Conservation (phyloP, 2,888 invertebrate genomes). For the Cerceris ruficornis region DNA sequence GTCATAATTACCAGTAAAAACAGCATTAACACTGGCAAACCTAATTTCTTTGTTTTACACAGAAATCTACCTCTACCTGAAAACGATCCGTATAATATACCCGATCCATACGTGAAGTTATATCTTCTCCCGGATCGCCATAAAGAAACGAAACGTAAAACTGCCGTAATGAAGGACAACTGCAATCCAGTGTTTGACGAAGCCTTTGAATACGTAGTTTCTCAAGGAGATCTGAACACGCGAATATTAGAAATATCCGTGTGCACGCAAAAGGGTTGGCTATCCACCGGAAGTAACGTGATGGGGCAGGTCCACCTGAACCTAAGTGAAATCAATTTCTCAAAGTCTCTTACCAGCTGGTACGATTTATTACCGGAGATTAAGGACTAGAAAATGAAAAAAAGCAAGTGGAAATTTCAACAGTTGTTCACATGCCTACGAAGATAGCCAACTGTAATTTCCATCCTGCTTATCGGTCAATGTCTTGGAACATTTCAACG, state of each 20-base stretch:
- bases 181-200: slow-evolving; percentile 96
- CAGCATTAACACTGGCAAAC: too few species aligned
- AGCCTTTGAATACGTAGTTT: slow-evolving; percentile 94
- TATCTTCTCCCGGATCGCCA: slow-evolving; percentile 92
- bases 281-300: slow-evolving; percentile 90
- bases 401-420: slow-evolving; percentile 59
- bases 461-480: slow-evolving; percentile 22
- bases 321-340: slow-evolving; percentile 86
- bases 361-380: slow-evolving; percentile 86
- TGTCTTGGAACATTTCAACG: slow-evolving; percentile 21
- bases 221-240: slow-evolving; percentile 89
- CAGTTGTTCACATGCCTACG: slow-evolving; percentile 56
- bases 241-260: slow-evolving; percentile 93
- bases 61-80: slow-evolving; percentile 88
- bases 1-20: too few species aligned
- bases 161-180: slow-evolving; percentile 92
- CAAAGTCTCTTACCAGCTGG: slow-evolving; percentile 88
- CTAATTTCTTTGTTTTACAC: slow-evolving; percentile 44
- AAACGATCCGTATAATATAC: slow-evolving; percentile 91
- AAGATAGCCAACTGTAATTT: slow-evolving; percentile 35
- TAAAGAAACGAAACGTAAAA: slow-evolving; percentile 94
- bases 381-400: slow-evolving; percentile 74
- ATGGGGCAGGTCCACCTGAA: slow-evolving; percentile 91
- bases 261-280: slow-evolving; percentile 93
- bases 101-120: slow-evolving; percentile 95